Conservation (phyloP, 2,113 vertebrate genomes). For the Onychorhynchus coronatus region DNA sequence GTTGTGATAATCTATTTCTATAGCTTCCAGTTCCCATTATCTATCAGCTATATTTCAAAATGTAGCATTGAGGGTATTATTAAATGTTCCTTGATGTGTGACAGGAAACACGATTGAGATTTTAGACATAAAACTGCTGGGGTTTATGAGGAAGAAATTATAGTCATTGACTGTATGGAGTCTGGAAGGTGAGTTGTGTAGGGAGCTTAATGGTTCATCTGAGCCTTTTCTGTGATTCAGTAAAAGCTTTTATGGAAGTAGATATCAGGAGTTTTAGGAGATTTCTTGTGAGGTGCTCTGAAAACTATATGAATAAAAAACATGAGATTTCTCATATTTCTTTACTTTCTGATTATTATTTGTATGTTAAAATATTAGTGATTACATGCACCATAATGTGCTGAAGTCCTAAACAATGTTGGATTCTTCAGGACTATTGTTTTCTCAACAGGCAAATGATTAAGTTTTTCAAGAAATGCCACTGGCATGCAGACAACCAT, state of each 20-base stretch:
- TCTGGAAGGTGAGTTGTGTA: neutral
- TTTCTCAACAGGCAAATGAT: constrained; percentile 25
- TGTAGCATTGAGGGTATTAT: neutral
- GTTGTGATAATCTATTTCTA: neutral
- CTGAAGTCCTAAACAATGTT: neutral
- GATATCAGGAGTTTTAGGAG: neutral
- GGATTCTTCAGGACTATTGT: constrained; percentile 19
- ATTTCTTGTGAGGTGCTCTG: neutral
- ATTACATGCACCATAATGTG: neutral
- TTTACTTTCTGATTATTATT: neutral
- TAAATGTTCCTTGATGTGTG: neutral
- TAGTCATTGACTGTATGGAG: neutral
- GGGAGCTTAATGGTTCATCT: neutral
- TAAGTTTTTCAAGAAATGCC: constrained; percentile 33
- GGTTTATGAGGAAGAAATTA: neutral
- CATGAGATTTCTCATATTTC: neutral
- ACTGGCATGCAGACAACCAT: constrained; percentile 56
- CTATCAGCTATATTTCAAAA: neutral
- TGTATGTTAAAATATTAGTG: neutral
- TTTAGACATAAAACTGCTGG: neutral
- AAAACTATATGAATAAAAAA: neutral
- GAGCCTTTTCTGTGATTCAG: neutral
- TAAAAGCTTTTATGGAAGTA: neutral
- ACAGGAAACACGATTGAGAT: neutral
- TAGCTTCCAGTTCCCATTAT: neutral